Evolutionary conservation across 1,140 invertebrate genomes (phyloP).

Genomic region (Adelges cooleyi): DNA sequence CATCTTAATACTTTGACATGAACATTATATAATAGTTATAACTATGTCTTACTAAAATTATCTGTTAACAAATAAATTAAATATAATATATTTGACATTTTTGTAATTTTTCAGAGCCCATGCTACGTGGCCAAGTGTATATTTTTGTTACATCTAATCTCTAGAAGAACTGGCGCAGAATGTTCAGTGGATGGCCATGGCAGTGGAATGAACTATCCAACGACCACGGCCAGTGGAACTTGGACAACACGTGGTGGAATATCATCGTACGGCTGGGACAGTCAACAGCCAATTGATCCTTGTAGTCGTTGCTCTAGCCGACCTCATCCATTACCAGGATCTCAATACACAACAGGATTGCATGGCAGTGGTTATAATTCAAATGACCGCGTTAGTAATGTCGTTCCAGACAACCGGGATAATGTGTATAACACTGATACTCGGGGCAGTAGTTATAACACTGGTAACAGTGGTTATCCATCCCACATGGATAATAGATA

Average conservation of each 20-base stretch:
- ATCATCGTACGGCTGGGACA: constrained; percentile 30
- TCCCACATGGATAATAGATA: neutral
- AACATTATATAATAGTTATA: neutral
- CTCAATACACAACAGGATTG: neutral
- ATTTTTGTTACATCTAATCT: neutral
- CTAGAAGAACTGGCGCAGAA: neutral
- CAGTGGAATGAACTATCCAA: constrained; percentile 31
- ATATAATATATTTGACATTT: too few relatives aligned
- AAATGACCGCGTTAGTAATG: constrained; percentile 4
- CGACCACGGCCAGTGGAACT: constrained; percentile 17
- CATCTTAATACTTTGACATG: neutral
- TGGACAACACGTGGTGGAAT: constrained; percentile 38
- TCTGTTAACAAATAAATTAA: neutral
- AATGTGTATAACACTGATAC: neutral
- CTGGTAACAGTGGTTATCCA: neutral
- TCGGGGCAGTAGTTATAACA: neutral
- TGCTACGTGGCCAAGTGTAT: neutral
- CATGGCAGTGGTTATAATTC: neutral
- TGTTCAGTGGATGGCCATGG: constrained; percentile 12
- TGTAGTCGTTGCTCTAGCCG: constrained; percentile 19
- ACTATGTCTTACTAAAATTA: neutral
- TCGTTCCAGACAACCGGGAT: neutral
- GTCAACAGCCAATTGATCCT: constrained; percentile 13
- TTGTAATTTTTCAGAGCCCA: neutral
- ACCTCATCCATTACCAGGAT: constrained; percentile 3